Conservation (phyloP, 64 coral and sea anemone genomes). For the Acropora yongei region DNA sequence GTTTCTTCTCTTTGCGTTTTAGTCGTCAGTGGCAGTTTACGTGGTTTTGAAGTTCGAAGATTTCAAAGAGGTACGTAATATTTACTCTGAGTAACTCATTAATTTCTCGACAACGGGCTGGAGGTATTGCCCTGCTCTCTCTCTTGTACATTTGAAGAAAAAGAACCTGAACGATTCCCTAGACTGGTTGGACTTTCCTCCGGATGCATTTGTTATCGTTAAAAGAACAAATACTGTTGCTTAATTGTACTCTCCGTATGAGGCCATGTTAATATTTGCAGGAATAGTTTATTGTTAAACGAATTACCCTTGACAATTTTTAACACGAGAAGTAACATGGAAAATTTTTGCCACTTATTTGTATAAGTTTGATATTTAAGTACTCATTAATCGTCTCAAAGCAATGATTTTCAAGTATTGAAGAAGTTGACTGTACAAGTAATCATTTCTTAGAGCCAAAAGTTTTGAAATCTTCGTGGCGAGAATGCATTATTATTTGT, state of each 20-base stretch:
- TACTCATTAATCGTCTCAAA: neutral
- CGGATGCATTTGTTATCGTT: neutral
- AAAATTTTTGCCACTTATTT: neutral
- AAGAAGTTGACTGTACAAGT: neutral
- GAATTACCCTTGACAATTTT: neutral
- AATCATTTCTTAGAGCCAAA: no score
- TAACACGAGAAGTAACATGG: neutral
- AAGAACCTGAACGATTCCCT: neutral
- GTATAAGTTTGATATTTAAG: neutral
- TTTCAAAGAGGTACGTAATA: neutral
- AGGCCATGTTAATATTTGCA: neutral
- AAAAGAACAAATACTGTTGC: neutral
- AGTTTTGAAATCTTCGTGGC: neutral
- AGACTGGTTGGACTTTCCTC: neutral
- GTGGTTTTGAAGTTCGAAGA: neutral
- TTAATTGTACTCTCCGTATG: neutral
- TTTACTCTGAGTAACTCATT: constrained; percentile 14
- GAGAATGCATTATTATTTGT: neutral
- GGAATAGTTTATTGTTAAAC: neutral
- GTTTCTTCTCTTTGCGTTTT: neutral
- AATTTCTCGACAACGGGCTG: constrained; percentile 2
- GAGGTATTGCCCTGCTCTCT: neutral
- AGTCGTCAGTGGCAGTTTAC: neutral
- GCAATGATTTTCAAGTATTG: neutral
- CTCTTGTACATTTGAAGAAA: neutral